phyloP scores from a whole-genome alignment of 1,140 invertebrate genomes.

The Papilio aristodemus region DNA sequence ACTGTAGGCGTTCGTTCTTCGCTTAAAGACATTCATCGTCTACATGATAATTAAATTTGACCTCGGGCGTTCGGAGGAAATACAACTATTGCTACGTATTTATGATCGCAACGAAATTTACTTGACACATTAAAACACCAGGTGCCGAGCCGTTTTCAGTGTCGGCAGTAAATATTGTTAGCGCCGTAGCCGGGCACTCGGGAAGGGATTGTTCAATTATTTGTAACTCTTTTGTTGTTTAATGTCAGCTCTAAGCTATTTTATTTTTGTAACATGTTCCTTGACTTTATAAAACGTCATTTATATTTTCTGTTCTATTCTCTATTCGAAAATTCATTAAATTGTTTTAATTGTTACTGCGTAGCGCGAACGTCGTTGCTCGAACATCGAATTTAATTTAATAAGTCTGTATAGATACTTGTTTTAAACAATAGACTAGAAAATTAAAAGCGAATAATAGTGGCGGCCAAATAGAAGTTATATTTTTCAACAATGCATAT shows the following conservation, averaged over 20 bases:
- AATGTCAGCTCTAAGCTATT: conserved; percentile 1
- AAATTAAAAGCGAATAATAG: background rate
- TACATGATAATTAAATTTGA: conserved; percentile 72
- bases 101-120: conserved; percentile 56
- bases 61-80: conserved; percentile 55
- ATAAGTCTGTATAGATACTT: background rate
- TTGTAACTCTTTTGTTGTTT: conserved; percentile 23
- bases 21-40: conserved; percentile 52
- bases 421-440: background rate
- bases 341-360: too few relatives aligned
- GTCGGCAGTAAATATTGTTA: conserved; percentile 64
- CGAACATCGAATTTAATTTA: too few relatives aligned
- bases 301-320: too few relatives aligned
- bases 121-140: conserved; percentile 56
- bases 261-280: background rate
- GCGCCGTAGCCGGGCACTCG: conserved; percentile 40
- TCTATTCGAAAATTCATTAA: too few relatives aligned
- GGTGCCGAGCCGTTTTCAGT: conserved; percentile 52
- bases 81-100: conserved; percentile 54
- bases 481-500: background rate
- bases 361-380: too few relatives aligned
- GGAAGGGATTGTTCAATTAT: conserved; percentile 45
- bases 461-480: background rate
- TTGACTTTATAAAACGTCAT: background rate
- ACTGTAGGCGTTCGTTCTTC: conserved; percentile 53